Percentiles rank a stretch among this genome's conserved stretches.
Evolutionary conservation across 92 coral and sea anemone species (phyloP).

Genomic region (Paramuricea clavata): DNA sequence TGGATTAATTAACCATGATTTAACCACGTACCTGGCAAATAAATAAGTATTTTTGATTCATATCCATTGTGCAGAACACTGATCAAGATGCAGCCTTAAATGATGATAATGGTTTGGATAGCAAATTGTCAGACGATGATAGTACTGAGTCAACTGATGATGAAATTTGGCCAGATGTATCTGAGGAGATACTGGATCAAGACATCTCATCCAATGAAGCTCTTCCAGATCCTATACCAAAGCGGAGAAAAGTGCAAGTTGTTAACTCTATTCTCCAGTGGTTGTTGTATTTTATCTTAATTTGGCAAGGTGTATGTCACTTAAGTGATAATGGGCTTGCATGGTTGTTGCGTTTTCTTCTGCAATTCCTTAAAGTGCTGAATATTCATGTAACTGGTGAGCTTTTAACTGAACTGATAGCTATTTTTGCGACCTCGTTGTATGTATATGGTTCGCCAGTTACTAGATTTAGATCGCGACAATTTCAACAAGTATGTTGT

Average conservation of each 20-base stretch:
- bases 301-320: slow-evolving; percentile 64
- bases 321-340: slow-evolving; percentile 74
- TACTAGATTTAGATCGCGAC: slow-evolving; percentile 66
- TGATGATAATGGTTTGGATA: neutral
- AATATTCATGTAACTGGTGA: slow-evolving; percentile 26
- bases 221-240: slow-evolving; percentile 62
- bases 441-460: slow-evolving; percentile 59
- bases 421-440: slow-evolving; percentile 65
- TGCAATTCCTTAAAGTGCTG: slow-evolving; percentile 46
- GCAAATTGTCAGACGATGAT: neutral
- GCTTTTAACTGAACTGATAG: slow-evolving; percentile 35
- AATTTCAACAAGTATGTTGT: slow-evolving; percentile 62
- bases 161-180: slow-evolving; percentile 66
- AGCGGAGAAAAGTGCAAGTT: slow-evolving; percentile 22
- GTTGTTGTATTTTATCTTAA: slow-evolving; percentile 67
- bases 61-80: neutral
- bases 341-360: slow-evolving; percentile 63
- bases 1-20: too few relatives aligned
- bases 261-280: slow-evolving; percentile 60
- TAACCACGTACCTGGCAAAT: too few relatives aligned
- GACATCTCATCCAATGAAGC: slow-evolving; percentile 32
- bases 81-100: neutral
- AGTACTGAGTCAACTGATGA: slow-evolving; percentile 26
- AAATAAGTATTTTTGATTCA: neutral
- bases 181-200: slow-evolving; percentile 46